Evolutionary conservation across 1,140 invertebrate genomes (phyloP), one percentile per base, ranked within the genome.

Genomic region (Sesamia nonagrioides): DNA sequence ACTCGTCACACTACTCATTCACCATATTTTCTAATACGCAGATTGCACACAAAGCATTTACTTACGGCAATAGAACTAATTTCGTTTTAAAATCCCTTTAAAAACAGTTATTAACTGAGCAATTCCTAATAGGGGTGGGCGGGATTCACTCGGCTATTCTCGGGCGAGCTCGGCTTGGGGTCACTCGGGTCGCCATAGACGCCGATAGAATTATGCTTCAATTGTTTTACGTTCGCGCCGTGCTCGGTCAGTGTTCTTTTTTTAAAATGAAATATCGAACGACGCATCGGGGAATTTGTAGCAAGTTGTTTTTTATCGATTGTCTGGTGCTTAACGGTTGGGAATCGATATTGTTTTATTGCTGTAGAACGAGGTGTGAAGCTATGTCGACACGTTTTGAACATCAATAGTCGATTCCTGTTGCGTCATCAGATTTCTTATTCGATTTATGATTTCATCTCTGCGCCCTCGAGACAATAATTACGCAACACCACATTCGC

Each of bases 181-280:
- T 84, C 81, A 83, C 40, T 78, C 78, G 66, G 79, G 79, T 81
- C 78, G 60, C 71, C 72, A 61, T 69, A 74, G 60, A 76, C 81
- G 71, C 77, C 83, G 82, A 83, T 86, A 84, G 84, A 89, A 87
- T 89, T 89, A 89, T 86, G 80, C 83, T 83, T 84, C 88, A 86
- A 90, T 88, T 88, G 88, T 89, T 88, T 89, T 86, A 84, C 80
- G 77, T 84, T 85, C 85, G 78, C 78, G 72, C 82, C 78, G 71
- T 71, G 74, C 74, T 66, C 78, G 69, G 52, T 60, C 77, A 69
- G 73, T 50, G 11, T 52, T 63, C n/a, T 71, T 82, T 86, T 86
- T 80, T 81, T 40, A 76, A 85, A 85, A 80, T 79, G 58, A 78
- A 74, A 81, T 79, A 83, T 83, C 66, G 81, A 73, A 73, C 73